Evolutionary conservation across 2,113 vertebrate genomes (phyloP).

Genomic region (Bambusicola thoracicus): DNA sequence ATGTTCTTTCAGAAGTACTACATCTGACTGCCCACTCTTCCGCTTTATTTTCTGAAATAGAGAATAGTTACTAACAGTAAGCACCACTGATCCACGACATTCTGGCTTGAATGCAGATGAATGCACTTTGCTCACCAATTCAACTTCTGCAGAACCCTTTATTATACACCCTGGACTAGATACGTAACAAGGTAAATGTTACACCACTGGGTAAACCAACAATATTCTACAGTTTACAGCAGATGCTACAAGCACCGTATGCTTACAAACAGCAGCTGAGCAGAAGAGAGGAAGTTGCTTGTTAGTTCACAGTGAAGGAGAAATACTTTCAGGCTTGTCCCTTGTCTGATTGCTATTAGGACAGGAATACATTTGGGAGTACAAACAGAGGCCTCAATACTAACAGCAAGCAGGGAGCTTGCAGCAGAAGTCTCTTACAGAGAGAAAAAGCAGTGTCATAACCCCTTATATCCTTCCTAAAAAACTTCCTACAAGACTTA

Average conservation of each 20-base stretch:
- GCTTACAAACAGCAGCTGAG: background rate
- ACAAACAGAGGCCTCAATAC: background rate
- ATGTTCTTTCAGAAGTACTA: slow-evolving; percentile 73
- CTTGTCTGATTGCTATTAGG: background rate
- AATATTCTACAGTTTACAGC: background rate
- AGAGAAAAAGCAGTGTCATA: background rate
- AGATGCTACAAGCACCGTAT: background rate
- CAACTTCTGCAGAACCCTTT: background rate
- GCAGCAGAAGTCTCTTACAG: background rate
- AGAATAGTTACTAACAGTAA: background rate
- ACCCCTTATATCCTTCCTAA: background rate
- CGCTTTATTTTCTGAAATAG: slow-evolving; percentile 85
- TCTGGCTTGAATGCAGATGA: background rate
- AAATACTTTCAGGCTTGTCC: background rate
- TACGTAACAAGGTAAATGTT: accelerated
- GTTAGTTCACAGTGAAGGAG: background rate
- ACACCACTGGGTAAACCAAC: background rate
- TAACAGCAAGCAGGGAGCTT: background rate
- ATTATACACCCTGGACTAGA: background rate
- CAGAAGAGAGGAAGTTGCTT: background rate
- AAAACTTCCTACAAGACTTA: background rate
- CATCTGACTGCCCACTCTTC: slow-evolving; percentile 74
- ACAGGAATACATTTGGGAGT: background rate
- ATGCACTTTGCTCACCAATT: background rate
- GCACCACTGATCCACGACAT: background rate